Base-by-base conservation (phyloP, 2,113 vertebrate species). In the Channa maculata region DNA sequence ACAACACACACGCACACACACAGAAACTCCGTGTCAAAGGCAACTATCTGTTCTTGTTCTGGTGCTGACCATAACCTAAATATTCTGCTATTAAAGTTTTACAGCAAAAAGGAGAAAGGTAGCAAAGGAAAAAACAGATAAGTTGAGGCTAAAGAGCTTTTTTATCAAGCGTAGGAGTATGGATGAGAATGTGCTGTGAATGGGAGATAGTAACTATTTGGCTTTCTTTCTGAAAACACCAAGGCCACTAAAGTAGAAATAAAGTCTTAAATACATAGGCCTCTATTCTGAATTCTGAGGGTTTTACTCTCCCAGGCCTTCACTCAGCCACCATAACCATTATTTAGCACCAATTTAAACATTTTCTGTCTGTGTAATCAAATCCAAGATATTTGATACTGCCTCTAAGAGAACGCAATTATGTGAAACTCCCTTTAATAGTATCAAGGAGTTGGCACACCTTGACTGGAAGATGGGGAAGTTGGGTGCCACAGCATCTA, bases 21-120 rank as follows among this genome's bases (percentile, higher is more conserved):
- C 2, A 0, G 34, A 53, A 48, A 45, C 51, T 59, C 44, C 13
- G 48, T 5, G 11, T 70, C 38, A 61, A 49, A 50, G 49, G 44
- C 60, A 24, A 44, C 38, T 59, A 46, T 44, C 61, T 75, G 54
- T 70, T 78, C 46, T 46, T 49, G 3, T 48, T 62, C 49, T 49
- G 6, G 65, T 3, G n/a, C n/a, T 59, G 48, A 67, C 62, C 60
- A 70, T 57, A 62, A 71, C 60, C 69, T 53, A 73, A 82, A 85
- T 84, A 85, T 78, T 83, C 69, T 65, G 54, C 43, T 43, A 54
- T 72, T 58, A 79, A 79, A 75, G 41, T 79, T 84, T 79, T 51
- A 87, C 39, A 85, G 10, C 33, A 58, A 63, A 44, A 24, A 69
- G 9, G 66, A 44, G 61, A 55, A 70, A 44, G 24, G 2, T 34